Conservation (phyloP, 2,113 vertebrate species). For the Vulpes vulpes region DNA sequence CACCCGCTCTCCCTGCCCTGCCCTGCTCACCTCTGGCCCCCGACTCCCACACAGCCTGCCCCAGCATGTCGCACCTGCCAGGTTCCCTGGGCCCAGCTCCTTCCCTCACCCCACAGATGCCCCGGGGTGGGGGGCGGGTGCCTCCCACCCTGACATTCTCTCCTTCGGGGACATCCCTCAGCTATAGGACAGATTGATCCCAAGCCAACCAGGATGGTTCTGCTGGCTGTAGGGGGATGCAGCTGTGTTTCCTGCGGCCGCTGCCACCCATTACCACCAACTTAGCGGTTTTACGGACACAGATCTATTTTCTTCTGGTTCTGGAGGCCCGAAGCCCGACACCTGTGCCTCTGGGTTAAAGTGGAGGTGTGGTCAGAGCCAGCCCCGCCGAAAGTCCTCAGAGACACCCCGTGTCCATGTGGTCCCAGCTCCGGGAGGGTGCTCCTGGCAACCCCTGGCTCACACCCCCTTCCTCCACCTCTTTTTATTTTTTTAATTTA, state of each 20-base stretch:
- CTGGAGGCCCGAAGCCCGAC: background rate
- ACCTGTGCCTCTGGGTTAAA: background rate
- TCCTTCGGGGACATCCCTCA: background rate
- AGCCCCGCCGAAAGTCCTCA: background rate
- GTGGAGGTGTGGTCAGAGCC: background rate
- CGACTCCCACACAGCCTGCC: fast-evolving
- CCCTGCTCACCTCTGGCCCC: too few species aligned
- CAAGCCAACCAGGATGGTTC: background rate
- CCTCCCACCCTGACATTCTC: fast-evolving
- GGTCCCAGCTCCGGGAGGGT: background rate
- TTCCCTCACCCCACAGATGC: too few species aligned
- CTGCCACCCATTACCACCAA: background rate
- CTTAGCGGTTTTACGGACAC: too few species aligned
- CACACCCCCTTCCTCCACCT: background rate
- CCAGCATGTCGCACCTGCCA: fast-evolving
- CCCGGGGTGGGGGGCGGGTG: fast-evolving
- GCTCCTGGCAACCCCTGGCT: background rate
- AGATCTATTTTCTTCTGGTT: too few species aligned
- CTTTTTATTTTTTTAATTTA: too few species aligned
- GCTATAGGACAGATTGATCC: background rate
- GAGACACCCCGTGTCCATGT: background rate
- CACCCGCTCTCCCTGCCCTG: too few species aligned
- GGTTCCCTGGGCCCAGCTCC: background rate
- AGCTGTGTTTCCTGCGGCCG: fast-evolving
- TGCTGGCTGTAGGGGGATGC: background rate